Evolutionary conservation across 2,888 invertebrate genomes (phyloP), one percentile per base, ranked within the genome.

Genomic region (Caenorhabditis plicata): DNA sequence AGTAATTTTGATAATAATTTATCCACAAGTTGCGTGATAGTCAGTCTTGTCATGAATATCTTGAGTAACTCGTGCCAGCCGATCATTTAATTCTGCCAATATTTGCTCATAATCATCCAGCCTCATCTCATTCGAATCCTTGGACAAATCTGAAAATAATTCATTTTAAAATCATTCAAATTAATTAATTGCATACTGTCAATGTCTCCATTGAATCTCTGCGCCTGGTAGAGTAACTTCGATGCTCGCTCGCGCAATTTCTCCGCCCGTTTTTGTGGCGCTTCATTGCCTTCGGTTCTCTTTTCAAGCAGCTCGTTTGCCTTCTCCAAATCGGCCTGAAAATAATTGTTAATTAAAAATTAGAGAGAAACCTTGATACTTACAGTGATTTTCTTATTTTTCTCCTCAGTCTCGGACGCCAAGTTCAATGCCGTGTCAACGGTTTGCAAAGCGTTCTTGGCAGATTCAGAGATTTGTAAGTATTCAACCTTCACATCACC

Each of bases 401-500:
- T 54, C 46, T 53, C 42, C 40, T 72, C 72, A 3, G 72, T 70
- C 19, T 49, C 48, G 13, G 50, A 41, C 0, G 72, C 64, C 1
- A 68, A 66, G 4, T 55, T 48, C 32, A 68, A 47, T 1, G 72
- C 70, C 11, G 51, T 45, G 35, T 68, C 68, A 1, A 70, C 72
- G 9, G 64, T 47, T 4, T 54, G 47, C 53, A 62, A 56, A 11
- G 70, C 69, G 23, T 55, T 63, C 58, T 72, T 72, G n/a, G 70
- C 69, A 25, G 64, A 60, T 25, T 72, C 72, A 5, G 68, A 61
- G 23, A 72, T 72, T 52, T 69, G 66, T 9, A 69, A 61, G 26
- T 69, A 67, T 39, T 69, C 66, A 1, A 69, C 69, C 41, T 68
- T 63, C 23, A 68, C 87, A 0, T 85, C 83, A 48, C 88, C 88